Conservation (phyloP, 92 coral and sea anemone genomes). For the Palythoa grandiflora region DNA sequence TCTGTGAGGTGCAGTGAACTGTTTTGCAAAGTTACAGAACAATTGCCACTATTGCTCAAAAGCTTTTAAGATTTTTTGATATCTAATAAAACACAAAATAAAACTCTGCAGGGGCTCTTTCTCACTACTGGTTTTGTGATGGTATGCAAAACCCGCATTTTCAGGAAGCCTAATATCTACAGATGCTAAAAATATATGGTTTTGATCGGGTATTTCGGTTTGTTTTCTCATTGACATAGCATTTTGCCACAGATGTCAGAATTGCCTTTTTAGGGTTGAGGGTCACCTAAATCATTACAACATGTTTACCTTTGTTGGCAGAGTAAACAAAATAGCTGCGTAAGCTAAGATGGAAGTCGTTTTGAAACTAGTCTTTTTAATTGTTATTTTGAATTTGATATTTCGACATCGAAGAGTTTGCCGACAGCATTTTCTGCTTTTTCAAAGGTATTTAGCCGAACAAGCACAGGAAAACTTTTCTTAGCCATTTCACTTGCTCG, state of each 20-base stretch:
- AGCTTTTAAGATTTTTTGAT: conserved; percentile 17
- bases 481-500: conserved; percentile 16
- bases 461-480: conserved; percentile 15
- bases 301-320: too few relatives aligned
- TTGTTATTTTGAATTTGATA: conserved; percentile 4
- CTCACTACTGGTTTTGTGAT: not conserved
- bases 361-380: not conserved
- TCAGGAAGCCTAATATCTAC: not conserved
- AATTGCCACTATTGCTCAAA: not conserved
- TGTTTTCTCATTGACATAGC: not conserved
- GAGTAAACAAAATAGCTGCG: too few relatives aligned
- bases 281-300: too few relatives aligned
- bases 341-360: not conserved
- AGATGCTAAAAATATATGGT: conserved; percentile 26
- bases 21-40: too few relatives aligned
- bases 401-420: conserved; percentile 1
- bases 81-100: conserved; percentile 7
- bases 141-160: conserved; percentile 10
- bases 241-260: conserved; percentile 17
- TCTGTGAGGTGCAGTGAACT: too few relatives aligned
- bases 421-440: not conserved
- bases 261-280: conserved; percentile 3
- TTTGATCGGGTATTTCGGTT: conserved; percentile 11
- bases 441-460: conserved; percentile 2
- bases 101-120: not conserved